Evolutionary conservation across 2,113 vertebrate genomes (phyloP).

Genomic region (Tragelaphus scriptus): DNA sequence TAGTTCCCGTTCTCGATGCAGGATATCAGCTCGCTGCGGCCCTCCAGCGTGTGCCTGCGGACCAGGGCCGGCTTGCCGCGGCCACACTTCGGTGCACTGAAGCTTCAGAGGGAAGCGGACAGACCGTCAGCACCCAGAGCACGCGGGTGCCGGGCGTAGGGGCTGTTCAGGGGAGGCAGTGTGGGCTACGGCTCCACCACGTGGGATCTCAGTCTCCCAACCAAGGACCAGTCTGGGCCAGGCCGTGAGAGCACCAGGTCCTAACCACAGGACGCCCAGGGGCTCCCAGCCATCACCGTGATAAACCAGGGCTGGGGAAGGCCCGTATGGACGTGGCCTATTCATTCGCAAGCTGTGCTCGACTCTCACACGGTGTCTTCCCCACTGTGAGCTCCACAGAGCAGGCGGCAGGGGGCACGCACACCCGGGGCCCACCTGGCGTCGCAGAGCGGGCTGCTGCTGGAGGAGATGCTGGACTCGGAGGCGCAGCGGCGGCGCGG

Average conservation of each 20-base stretch:
- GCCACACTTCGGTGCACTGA: slow-evolving; percentile 92
- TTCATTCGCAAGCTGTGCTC: fast-evolving
- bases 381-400: not conserved
- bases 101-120: slow-evolving; percentile 41
- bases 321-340: fast-evolving
- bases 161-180: not conserved
- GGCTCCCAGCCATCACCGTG: fast-evolving
- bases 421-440: slow-evolving; percentile 82
- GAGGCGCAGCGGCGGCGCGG: slow-evolving; percentile 94
- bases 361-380: fast-evolving
- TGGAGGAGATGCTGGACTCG: slow-evolving; percentile 96
- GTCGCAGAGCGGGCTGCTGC: slow-evolving; percentile 91
- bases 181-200: not conserved
- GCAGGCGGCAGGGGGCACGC: not conserved
- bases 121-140: not conserved
- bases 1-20: slow-evolving; percentile 97
- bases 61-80: slow-evolving; percentile 95
- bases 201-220: not conserved
- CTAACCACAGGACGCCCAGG: not conserved
- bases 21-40: slow-evolving; percentile 94
- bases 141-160: fast-evolving
- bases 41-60: slow-evolving; percentile 93
- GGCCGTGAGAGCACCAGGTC: not conserved
- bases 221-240: not conserved
- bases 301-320: fast-evolving